Evolutionary conservation across 2,797 vertebrate species (phyloP), one percentile per base, ranked within the genome.

Genomic region (Gephyroberyx darwinii): DNA sequence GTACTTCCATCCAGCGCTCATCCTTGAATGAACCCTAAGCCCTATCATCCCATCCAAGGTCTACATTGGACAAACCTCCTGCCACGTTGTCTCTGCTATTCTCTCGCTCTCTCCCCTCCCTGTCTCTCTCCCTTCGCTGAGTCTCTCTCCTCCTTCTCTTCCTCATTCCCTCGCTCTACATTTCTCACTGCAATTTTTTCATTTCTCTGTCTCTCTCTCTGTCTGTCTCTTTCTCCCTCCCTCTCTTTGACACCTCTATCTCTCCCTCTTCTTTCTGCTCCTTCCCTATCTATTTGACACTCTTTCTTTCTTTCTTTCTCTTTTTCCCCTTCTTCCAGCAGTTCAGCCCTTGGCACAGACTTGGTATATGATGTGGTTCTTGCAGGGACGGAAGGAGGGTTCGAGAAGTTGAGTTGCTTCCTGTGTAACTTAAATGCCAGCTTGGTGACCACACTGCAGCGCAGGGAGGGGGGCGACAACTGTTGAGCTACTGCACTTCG

Each of bases 11-110:
- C 71, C 72, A 57, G 61, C 64, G 8, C 62, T 78, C 76, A 87
- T 88, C 83, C 92, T 92, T 80, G 87, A 50, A 85, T 92, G 88
- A 93, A 92, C 92, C 83, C 84, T 31, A 56, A 68, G 67, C 83
- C 68, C 77, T 77, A 43, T 72, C 76, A 60, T 81, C 77, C 43
- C 74, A 16, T 88, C 84, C 86, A 86, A 78, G 53, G 67, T 71
- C 78, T 84, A 53, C 78, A 69, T 73, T 71, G 78, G 78, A 86
- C 71, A 20, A 91, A 82, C 86, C 87, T 89, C 75, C 85, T 94
- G 93, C 93, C 93, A 94, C 93, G 93, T 94, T 67, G 91, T 90
- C 91, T 89, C 81, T 87, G 68, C 70, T 77, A 16, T 78, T 84
- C 67, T 66, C 78, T 58, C 74, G 71, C 58, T 65, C 51, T 53